Evolutionary conservation across 2,888 invertebrate genomes (phyloP).

Genomic region (Limenitis arthemis): DNA sequence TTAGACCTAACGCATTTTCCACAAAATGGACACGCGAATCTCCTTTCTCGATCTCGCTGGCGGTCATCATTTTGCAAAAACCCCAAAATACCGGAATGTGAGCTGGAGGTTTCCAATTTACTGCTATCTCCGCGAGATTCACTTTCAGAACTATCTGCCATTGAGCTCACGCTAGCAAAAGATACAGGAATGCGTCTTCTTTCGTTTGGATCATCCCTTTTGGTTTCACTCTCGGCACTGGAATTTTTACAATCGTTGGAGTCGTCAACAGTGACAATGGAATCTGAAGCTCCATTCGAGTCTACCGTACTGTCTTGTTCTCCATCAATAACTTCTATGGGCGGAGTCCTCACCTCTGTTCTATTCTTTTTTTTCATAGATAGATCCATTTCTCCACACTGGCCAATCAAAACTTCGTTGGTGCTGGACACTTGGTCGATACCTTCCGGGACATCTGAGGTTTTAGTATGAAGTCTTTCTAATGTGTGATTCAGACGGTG

Average conservation of each 20-base stretch:
- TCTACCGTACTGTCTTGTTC: constrained; percentile 84
- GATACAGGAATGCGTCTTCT: constrained; percentile 59
- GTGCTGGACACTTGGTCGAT: constrained; percentile 82
- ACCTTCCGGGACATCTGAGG: constrained; percentile 62
- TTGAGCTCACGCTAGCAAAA: constrained; percentile 67
- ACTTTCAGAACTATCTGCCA: constrained; percentile 67
- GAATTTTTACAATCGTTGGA: constrained; percentile 61
- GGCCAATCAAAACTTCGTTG: constrained; percentile 73
- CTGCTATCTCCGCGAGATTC: constrained; percentile 58
- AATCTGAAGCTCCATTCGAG: constrained; percentile 71
- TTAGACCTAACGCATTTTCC: constrained; percentile 92
- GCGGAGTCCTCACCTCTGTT: constrained; percentile 57
- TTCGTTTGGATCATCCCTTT: constrained; percentile 44
- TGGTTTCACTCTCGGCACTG: constrained; percentile 54
- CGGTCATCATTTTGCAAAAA: constrained; percentile 74
- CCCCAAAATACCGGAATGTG: constrained; percentile 72
- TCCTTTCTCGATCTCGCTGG: constrained; percentile 76
- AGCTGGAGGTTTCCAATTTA: constrained; percentile 69
- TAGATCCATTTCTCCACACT: constrained; percentile 72
- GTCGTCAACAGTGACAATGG: constrained; percentile 60
- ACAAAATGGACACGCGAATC: constrained; percentile 91
- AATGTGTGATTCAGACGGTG: constrained; percentile 90
- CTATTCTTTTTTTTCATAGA: constrained; percentile 66
- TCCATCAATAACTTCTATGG: constrained; percentile 64
- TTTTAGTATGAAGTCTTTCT: constrained; percentile 84